phyloP scores from a whole-genome alignment of 2,888 invertebrate genomes.

The Lepidonotus clava region DNA sequence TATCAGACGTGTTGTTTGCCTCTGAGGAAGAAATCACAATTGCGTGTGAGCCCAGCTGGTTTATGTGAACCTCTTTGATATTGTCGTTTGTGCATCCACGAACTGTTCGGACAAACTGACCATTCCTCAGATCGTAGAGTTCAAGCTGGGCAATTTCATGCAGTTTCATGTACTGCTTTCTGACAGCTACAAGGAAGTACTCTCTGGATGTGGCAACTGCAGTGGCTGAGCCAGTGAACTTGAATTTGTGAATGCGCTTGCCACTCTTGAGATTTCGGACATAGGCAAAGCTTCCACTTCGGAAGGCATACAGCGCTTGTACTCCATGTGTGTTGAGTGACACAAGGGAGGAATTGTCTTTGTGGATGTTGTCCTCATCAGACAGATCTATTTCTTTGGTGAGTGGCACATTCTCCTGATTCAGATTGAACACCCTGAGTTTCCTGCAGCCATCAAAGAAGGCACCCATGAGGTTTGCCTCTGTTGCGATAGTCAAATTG shows the following conservation, averaged over 20 bases:
- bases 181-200: conserved; percentile 75
- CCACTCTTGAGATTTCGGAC: conserved; percentile 74
- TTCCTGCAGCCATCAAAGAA: conserved; percentile 75
- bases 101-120: conserved; percentile 73
- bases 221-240: conserved; percentile 71
- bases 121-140: conserved; percentile 75
- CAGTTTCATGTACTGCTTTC: conserved; percentile 74
- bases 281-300: conserved; percentile 71
- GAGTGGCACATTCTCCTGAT: conserved; percentile 3
- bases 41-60: conserved; percentile 75
- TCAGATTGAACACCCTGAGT: conserved; percentile 73
- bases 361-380: conserved; percentile 70
- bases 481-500: conserved; percentile 70
- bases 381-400: conserved; percentile 62
- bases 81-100: conserved; percentile 75
- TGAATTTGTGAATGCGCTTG: conserved; percentile 71
- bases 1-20: conserved; percentile 72
- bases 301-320: conserved; percentile 74
- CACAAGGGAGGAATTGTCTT: conserved; percentile 73
- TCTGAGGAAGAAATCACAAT: conserved; percentile 73
- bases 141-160: conserved; percentile 76
- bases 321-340: conserved; percentile 70
- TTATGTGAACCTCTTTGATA: conserved; percentile 72
- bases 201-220: conserved; percentile 75
- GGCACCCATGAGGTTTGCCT: conserved; percentile 72